Base-by-base conservation (phyloP, 1,140 invertebrate genomes). In the Drosophila parvula region DNA sequence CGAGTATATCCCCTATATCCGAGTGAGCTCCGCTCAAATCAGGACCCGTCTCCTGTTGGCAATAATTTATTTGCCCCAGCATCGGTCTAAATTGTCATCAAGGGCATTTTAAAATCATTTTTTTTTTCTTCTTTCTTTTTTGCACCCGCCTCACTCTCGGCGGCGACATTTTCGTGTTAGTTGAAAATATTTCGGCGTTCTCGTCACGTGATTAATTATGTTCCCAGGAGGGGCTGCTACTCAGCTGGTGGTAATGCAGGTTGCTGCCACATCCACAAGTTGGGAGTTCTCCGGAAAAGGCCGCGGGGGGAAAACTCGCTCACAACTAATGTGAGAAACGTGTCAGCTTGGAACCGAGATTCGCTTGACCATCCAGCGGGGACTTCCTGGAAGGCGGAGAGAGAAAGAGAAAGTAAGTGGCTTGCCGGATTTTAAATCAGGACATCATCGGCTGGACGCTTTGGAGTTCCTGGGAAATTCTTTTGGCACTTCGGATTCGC, bases 71-170 rank as follows among this genome's bases (percentile, higher is more conserved):
- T 79, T 76, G 68, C 56, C 56, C 65, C 44, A 65, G 53, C 80
- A 68, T 82, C 64, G 64, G 62, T 58, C 82, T 65, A 79, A 88
- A 88, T 86, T 86, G 83, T 82, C 78, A 63, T 78, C 82, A 68
- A 78, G 68, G 80, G 74, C 53, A 85, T 81, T 84, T 83, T 80
- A 77, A 69, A 83, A 76, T 83, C 71, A 68, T 78, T 76, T 80
- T 62, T 63, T 43, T 40, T 41, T 16, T 62, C 60, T 43, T 40
- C 16, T 16, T 7, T 11, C 1, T 22, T 22, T 22, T 22, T 22
- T 22, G 1, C 22, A 22, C 22, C 30, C 55, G 47, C 11, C 59
- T 40, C 34, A 18, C 59, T 28, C 32, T 22, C 59, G 12, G 14
- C 55, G 18, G 55, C 40, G 44, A 73, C 18, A 73, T 74, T 74